These are phyloP conservation scores for Lithophane leautieri DNA, from an alignment of 2,888 invertebrate genomes.

Conservation along the genomic window DNA sequence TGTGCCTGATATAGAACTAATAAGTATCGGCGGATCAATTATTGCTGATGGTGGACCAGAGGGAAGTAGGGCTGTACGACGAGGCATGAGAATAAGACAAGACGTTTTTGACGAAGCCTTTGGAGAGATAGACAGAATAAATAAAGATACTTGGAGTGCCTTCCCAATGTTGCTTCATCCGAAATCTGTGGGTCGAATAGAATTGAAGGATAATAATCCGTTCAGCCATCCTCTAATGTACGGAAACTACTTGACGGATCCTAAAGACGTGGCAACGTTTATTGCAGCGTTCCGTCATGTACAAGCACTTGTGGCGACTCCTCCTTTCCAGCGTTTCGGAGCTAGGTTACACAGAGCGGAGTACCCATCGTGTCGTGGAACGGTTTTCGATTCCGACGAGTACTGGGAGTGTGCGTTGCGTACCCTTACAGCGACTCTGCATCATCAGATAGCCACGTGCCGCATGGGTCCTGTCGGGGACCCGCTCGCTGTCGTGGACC, in stretches of 20 bases:
- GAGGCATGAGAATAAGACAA: conserved; percentile 90
- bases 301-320: conserved; percentile 90
- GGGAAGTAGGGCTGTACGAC: conserved; percentile 84
- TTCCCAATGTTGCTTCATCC: conserved; percentile 94
- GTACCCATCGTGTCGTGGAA: conserved; percentile 88
- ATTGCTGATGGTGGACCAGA: conserved; percentile 90
- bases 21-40: conserved; percentile 91
- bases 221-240: conserved; percentile 94
- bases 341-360: conserved; percentile 88
- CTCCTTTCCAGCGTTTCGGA: conserved; percentile 91
- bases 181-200: conserved; percentile 92
- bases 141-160: conserved; percentile 90
- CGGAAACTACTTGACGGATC: conserved; percentile 94
- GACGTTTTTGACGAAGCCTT: conserved; percentile 90
- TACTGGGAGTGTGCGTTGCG: conserved; percentile 93
- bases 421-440: conserved; percentile 91
- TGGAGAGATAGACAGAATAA: conserved; percentile 84
- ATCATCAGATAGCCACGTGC: conserved; percentile 92
- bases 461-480: conserved; percentile 93
- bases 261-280: conserved; percentile 90
- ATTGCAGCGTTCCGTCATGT: conserved; percentile 91
- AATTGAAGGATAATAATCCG: conserved; percentile 93
- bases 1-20: conserved; percentile 92
- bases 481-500: conserved; percentile 92
- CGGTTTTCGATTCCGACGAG: conserved; percentile 90